Conservation (phyloP, 2,113 vertebrate genomes). For the Argyrosomus japonicus region DNA sequence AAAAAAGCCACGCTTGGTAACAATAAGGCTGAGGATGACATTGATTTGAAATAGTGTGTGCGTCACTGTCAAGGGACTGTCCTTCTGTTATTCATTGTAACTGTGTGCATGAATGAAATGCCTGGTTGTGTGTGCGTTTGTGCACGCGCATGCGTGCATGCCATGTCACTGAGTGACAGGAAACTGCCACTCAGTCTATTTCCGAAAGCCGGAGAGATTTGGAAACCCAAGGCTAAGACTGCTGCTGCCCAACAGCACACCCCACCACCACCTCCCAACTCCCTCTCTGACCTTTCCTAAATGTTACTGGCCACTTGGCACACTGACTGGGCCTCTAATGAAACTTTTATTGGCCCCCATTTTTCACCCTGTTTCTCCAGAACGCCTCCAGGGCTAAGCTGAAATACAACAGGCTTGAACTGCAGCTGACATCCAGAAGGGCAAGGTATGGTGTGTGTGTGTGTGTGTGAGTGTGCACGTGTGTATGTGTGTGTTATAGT, state of each 20-base stretch:
- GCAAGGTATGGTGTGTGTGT: conserved; percentile 35
- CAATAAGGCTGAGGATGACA: conserved; percentile 56
- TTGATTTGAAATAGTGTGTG: conserved; percentile 47
- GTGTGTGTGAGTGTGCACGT: conserved; percentile 34
- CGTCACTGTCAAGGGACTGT: conserved; percentile 20
- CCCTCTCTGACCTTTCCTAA: conserved; percentile 78
- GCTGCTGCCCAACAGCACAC: conserved; percentile 55
- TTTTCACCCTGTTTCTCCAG: conserved; percentile 76
- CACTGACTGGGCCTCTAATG: conserved; percentile 77
- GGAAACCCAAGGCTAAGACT: conserved; percentile 40
- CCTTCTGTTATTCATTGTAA: conserved; percentile 44
- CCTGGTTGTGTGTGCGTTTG: conserved; percentile 23
- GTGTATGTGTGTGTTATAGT: conserved; percentile 21
- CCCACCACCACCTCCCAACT: neutral
- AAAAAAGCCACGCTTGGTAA: conserved; percentile 33
- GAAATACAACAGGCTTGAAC: conserved; percentile 75
- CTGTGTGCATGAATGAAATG: conserved; percentile 50
- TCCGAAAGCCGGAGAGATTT: conserved; percentile 55
- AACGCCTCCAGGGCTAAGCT: conserved; percentile 72
- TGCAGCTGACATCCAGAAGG: conserved; percentile 67
- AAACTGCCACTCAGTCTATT: conserved; percentile 57
- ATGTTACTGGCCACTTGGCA: conserved; percentile 81
- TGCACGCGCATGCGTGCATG: neutral
- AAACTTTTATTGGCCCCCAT: conserved; percentile 82
- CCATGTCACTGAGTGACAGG: conserved; percentile 55